A percentile compares a stretch with the other conserved stretches of the same genome.
These are phyloP conservation scores for Bolborhynchus lineola DNA, from an alignment of 2,113 vertebrate genomes.

Conservation along the genomic window DNA sequence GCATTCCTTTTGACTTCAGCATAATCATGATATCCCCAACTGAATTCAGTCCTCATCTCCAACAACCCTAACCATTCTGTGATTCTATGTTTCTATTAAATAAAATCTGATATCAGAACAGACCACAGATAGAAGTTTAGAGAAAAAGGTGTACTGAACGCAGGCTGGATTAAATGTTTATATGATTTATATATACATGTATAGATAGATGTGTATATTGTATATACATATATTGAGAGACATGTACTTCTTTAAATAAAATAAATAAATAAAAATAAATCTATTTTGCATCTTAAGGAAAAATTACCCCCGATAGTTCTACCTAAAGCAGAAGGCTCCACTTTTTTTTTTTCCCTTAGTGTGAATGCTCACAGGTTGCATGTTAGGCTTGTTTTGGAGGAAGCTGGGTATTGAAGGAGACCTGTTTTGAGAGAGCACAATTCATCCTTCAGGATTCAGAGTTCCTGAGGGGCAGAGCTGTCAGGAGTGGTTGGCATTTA, in stretches of 20 bases:
- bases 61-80: not conserved
- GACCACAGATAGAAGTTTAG: not conserved
- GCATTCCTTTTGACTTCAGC: not conserved
- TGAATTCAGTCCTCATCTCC: not conserved
- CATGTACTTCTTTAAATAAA: not conserved
- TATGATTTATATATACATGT: not conserved
- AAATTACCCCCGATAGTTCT: not conserved
- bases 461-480: constrained; percentile 27
- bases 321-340: not conserved
- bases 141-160: not conserved
- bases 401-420: not conserved
- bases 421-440: not conserved
- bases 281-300: not conserved
- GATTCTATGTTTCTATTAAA: not conserved
- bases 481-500: constrained; percentile 23
- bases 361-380: not conserved
- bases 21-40: not conserved
- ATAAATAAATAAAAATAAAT: not conserved
- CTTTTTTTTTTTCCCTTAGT: not conserved
- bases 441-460: constrained; percentile 25
- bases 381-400: not conserved
- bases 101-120: not conserved
- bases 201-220: not conserved
- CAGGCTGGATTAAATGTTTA: not conserved
- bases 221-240: not conserved